Conservation (phyloP, 2,113 vertebrate species). For the Anhinga rufa region DNA sequence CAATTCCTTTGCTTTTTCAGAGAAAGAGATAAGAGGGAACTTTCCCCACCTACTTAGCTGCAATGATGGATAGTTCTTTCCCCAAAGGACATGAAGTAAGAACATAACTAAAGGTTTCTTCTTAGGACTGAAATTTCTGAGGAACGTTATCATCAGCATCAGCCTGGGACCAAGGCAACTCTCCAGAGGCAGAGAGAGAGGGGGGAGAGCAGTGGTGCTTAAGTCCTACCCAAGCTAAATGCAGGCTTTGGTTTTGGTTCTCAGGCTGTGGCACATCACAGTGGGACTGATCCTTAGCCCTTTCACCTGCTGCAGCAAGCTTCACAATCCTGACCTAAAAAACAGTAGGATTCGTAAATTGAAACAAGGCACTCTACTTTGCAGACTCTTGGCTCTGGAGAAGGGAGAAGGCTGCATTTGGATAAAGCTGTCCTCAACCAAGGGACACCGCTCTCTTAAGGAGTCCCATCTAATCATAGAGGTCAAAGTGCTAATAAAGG, state of each 20-base stretch:
- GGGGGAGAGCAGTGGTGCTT: neutral
- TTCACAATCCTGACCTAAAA: neutral
- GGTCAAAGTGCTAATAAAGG: neutral
- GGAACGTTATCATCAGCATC: neutral
- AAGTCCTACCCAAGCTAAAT: neutral
- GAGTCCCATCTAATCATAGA: neutral
- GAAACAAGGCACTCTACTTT: neutral
- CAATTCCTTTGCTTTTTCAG: neutral
- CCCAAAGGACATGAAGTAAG: neutral
- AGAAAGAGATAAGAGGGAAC: neutral
- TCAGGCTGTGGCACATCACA: neutral
- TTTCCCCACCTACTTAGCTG: neutral
- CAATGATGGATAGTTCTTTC: neutral
- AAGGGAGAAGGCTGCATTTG: neutral
- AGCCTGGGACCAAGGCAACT: neutral
- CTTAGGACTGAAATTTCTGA: neutral
- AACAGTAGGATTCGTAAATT: neutral
- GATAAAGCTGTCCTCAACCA: neutral
- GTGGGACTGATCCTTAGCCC: neutral
- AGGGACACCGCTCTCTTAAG: neutral
- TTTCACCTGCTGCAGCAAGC: neutral
- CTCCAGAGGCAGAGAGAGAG: neutral
- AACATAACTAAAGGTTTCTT: neutral
- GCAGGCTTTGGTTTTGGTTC: neutral
- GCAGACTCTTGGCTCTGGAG: neutral